Evolutionary conservation across 1,140 invertebrate species (phyloP), one percentile per base, ranked within the genome.

Genomic region (Trichonephila clavipes): DNA sequence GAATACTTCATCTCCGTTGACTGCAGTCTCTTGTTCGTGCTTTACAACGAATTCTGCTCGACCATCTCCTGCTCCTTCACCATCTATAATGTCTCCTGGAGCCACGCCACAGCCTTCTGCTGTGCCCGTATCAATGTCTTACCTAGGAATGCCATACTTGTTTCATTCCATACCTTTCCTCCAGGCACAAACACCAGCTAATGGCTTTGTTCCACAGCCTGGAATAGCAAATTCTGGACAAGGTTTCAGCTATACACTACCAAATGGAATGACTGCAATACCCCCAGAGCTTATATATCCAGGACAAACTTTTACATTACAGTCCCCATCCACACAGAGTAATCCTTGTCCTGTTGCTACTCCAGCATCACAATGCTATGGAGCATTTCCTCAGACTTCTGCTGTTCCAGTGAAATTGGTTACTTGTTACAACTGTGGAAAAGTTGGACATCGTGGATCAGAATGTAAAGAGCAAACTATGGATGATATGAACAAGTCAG

Each of bases 381-480:
- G 96, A 97, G 95, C 96, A 97, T 89, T 97, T 97, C 95, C 96
- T 98, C 88, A 88, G 12, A 90, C 94, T 61, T 62, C 92, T 44
- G 83, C 77, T 69, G 40, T 91, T 88, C 94, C 92, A 21, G 90
- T 94, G 28, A 94, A 94, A 69, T 97, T 97, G 95, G 96, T 97
- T 87, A 97, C 96, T 1, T 97, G 97, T 95, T 98, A 97, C 95
- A 98, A 98, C 95, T 98, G 97, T 96, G 97, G 97, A 66, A 97
- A 97, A 58, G 96, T 97, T 85, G 97, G 96, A 89, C 98, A 99
- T 95, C 96, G 97, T n/a, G 98, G 98, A 2, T 96, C 96, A 93
- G 98, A 98, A 64, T 99, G 98, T 95, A 97, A 97, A 94, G 98
- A 98, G 95, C 97, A 97, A 89, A 98, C 97, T 12, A 98, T 98